phyloP scores from a whole-genome alignment of 2,113 vertebrate species.

The Ceyx melanurus region DNA sequence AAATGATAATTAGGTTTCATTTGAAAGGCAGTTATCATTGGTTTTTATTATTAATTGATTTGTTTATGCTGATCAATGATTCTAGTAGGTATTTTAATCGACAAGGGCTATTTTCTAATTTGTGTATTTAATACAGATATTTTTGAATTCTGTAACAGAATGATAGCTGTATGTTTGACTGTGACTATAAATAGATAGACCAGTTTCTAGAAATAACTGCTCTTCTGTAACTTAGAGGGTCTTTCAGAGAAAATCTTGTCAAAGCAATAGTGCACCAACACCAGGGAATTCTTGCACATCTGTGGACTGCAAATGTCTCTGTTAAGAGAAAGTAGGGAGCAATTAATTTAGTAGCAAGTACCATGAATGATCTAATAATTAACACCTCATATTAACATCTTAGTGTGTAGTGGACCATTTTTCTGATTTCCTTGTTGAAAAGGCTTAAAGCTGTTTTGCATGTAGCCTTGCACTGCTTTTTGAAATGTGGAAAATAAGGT shows the following conservation, averaged over 20 bases:
- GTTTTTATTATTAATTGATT: not conserved
- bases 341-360: not conserved
- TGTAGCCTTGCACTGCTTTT: not conserved
- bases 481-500: not conserved
- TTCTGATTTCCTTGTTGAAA: not conserved
- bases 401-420: not conserved
- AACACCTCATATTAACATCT: not conserved
- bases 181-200: not conserved
- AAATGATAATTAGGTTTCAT: not conserved
- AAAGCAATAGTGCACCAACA: not conserved
- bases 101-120: not conserved
- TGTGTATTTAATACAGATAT: not conserved
- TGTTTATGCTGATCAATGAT: not conserved
- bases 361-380: not conserved
- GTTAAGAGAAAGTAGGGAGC: not conserved
- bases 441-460: not conserved
- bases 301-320: not conserved
- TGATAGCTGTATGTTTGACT: not conserved
- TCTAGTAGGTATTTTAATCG: not conserved
- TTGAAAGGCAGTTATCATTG: not conserved
- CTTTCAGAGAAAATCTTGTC: not conserved
- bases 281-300: not conserved
- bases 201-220: not conserved
- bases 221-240: not conserved
- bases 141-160: not conserved